These are phyloP conservation scores for Rhodeus uyekii DNA, from an alignment of 2,797 vertebrate genomes.

Conservation along the genomic window DNA sequence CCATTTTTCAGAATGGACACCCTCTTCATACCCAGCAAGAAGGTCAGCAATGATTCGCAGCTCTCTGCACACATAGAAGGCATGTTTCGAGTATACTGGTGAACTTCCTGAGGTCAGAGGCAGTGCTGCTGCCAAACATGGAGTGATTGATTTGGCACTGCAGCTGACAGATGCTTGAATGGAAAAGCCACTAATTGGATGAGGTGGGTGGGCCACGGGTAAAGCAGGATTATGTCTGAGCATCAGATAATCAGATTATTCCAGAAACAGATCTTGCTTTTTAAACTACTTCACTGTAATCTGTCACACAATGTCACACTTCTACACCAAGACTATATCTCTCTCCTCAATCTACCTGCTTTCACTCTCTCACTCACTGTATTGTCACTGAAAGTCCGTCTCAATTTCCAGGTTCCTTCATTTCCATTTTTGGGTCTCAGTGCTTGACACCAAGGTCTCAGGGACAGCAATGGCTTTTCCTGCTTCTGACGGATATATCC, in stretches of 20 bases:
- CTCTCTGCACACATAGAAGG: not conserved
- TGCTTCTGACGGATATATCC: constrained; percentile 23
- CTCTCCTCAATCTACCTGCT: not conserved
- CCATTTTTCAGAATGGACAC: not conserved
- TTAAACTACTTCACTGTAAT: constrained; percentile 76
- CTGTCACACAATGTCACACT: constrained; percentile 14
- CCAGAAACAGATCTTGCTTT: constrained; percentile 79
- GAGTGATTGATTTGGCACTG: constrained; percentile 28
- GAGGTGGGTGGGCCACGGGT: constrained; percentile 78
- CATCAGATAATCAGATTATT: constrained; percentile 92
- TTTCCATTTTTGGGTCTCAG: not conserved
- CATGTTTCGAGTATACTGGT: not conserved
- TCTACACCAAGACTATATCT: constrained; percentile 24
- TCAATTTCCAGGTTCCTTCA: not conserved
- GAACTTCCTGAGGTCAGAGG: not conserved
- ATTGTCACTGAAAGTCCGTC: not conserved
- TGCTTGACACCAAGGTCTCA: not conserved
- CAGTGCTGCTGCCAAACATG: not conserved
- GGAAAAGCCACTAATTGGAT: constrained; percentile 91
- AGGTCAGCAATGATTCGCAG: constrained; percentile 20
- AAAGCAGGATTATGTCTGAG: constrained; percentile 93
- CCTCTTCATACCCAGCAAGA: constrained; percentile 26
- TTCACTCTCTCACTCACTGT: not conserved
- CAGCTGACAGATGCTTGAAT: constrained; percentile 80
- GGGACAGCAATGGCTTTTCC: constrained; percentile 2